A percentile compares a stretch with the other conserved stretches of the same genome.
Conservation (phyloP, 2,797 vertebrate genomes). For the Meriones psammophilus region DNA sequence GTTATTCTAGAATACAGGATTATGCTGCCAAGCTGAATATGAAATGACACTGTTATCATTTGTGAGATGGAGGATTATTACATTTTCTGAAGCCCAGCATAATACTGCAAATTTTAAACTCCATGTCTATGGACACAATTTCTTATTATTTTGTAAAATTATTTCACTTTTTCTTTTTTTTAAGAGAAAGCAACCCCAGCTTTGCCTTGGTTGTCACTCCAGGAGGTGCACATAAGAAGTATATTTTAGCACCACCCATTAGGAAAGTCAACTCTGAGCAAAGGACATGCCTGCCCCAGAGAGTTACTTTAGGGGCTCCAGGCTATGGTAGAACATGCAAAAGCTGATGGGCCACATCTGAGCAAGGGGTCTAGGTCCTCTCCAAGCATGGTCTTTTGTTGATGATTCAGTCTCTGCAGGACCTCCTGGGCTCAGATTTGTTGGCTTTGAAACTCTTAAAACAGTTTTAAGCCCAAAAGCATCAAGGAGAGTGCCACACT, state of each 20-base stretch:
- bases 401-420: no score
- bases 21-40: constrained; percentile 43
- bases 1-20: constrained; percentile 21
- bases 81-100: constrained; percentile 2
- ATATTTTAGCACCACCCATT: constrained; percentile 43
- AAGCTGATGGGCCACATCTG: not conserved
- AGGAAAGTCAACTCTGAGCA: constrained; percentile 56
- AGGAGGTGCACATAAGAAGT: constrained; percentile 39
- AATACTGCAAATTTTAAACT: constrained; percentile 54
- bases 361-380: no score
- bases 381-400: no score
- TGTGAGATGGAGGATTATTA: constrained; percentile 16
- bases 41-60: constrained; percentile 54
- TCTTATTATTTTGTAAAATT: constrained; percentile 70
- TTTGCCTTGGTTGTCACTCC: constrained; percentile 24
- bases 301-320: constrained; percentile 58
- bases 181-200: constrained; percentile 16
- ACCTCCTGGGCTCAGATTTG: no score
- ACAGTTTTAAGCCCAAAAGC: constrained; percentile 23
- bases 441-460: not conserved
- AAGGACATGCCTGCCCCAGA: constrained; percentile 68
- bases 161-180: constrained; percentile 52
- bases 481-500: not conserved
- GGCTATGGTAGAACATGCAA: not conserved
- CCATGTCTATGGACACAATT: constrained; percentile 19